Evolutionary conservation across 2,888 invertebrate genomes (phyloP).

Genomic region (Tridacna crocea): DNA sequence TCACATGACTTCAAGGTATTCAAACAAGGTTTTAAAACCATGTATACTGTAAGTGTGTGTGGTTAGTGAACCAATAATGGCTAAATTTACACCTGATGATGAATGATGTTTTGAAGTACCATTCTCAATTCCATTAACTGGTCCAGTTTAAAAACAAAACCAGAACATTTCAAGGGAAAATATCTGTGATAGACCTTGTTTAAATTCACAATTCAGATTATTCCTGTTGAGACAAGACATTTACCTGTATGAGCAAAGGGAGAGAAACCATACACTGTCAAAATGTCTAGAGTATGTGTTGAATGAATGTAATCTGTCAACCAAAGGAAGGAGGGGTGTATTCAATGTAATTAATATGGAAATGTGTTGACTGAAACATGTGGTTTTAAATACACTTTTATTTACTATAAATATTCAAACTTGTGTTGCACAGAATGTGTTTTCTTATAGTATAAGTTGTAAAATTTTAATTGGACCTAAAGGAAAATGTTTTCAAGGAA

Average conservation of each 20-base stretch:
- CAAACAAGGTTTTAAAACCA: slow-evolving; percentile 34
- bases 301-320: slow-evolving; percentile 14
- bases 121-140: no score
- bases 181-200: not conserved
- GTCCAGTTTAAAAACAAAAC: not conserved
- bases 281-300: slow-evolving; percentile 42
- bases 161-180: not conserved
- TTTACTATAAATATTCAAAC: not conserved
- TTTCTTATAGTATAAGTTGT: no score
- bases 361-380: slow-evolving; percentile 15
- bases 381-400: not conserved
- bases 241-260: not conserved
- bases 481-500: slow-evolving; percentile 61
- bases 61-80: slow-evolving; percentile 5
- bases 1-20: slow-evolving; percentile 53
- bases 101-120: no score
- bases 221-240: no score
- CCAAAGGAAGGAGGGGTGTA: slow-evolving; percentile 4
- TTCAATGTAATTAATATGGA: slow-evolving; percentile 23
- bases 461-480: no score
- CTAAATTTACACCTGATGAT: no score
- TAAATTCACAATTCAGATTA: not conserved
- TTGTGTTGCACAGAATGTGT: not conserved
- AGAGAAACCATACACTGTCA: slow-evolving; percentile 38
- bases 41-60: not conserved